Base-by-base conservation (phyloP, 2,888 invertebrate species). In the Nycteola revayana region DNA sequence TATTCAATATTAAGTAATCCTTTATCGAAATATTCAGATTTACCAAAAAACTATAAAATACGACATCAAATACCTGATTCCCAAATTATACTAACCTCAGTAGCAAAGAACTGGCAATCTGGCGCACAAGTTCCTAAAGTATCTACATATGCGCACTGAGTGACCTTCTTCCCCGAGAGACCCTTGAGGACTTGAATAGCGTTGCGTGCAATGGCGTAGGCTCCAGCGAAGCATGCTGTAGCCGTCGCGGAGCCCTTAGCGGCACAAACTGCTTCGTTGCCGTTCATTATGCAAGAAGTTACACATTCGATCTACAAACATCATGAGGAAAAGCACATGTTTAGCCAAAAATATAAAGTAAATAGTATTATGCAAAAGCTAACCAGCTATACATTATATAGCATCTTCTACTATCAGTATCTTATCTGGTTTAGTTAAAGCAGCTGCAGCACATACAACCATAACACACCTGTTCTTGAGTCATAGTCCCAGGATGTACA, bases 401-500 rank as follows among this genome's bases (percentile, higher is more conserved):
- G n/a, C n/a, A n/a, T n/a, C n/a, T n/a, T n/a, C n/a, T n/a, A n/a
- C n/a, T n/a, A n/a, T n/a, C n/a, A n/a, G n/a, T n/a, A n/a, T n/a
- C n/a, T n/a, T n/a, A n/a, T n/a, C n/a, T n/a, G n/a, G n/a, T n/a
- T n/a, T n/a, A n/a, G n/a, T n/a, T n/a, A n/a, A n/a, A n/a, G n/a
- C n/a, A n/a, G n/a, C n/a, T n/a, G n/a, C n/a, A n/a, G n/a, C n/a
- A 18, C 3, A 18, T 18, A 6, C 6, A 3, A 18, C 6, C 18
- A 6, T 18, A 18, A 26, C 22, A 9, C 34, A 82, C 87, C 76
- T 87, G 85, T 44, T 84, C 78, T 40, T 85, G 82, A 3, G 65
- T 69, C 73, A 87, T 90, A 5, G 77, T 73, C 32, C 91, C 87
- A 4, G 90, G 82, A 31, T 93, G 92, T 1, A 90, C 85, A 7